Percentiles rank a stretch among this genome's conserved stretches.
phyloP scores from a whole-genome alignment of 2,888 invertebrate species.

The Celastrina argiolus region DNA sequence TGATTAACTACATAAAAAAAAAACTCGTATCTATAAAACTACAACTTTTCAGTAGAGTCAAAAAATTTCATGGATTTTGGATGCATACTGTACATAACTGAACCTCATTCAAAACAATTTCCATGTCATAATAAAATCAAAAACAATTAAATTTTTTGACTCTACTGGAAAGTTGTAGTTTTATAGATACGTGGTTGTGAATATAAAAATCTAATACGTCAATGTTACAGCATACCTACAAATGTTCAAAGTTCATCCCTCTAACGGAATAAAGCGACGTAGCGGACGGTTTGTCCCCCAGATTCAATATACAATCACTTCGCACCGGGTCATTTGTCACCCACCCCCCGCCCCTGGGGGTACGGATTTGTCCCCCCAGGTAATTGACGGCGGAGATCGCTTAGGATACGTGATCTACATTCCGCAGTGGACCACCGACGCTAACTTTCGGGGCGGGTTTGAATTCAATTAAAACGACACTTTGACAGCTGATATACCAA shows the following conservation, averaged over 20 bases:
- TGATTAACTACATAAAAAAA: too few species aligned
- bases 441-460: neutral
- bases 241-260: neutral
- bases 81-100: too few species aligned
- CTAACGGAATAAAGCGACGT: neutral
- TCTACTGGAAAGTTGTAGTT: too few species aligned
- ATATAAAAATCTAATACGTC: too few species aligned
- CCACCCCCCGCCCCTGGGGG: neutral
- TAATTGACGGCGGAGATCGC: neutral
- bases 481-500: neutral
- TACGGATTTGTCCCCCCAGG: neutral
- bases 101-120: too few species aligned
- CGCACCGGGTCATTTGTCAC: conserved; percentile 9
- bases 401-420: conserved; percentile 5
- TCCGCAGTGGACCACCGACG: neutral
- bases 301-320: conserved; percentile 18
- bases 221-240: too few species aligned
- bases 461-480: neutral
- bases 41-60: too few species aligned
- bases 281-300: neutral
- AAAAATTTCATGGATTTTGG: too few species aligned
- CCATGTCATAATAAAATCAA: too few species aligned
- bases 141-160: too few species aligned
- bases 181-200: too few species aligned
- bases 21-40: too few species aligned